A percentile compares a stretch with the other conserved stretches of the same genome.
phyloP scores from a whole-genome alignment of 1,140 invertebrate species.

The Globodera rostochiensis region DNA sequence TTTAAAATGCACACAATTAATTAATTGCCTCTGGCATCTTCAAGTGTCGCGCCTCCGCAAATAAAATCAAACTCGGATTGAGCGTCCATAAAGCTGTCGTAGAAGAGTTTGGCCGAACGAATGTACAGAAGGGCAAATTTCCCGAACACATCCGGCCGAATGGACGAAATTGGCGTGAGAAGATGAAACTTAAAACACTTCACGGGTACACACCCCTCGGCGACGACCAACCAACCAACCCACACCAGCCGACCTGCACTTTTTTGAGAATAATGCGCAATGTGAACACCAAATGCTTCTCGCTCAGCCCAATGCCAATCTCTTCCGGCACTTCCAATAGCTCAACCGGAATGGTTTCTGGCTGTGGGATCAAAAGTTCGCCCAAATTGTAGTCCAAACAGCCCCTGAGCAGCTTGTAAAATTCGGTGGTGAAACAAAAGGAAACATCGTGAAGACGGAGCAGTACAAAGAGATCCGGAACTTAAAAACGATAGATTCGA shows the following conservation, averaged over 20 bases:
- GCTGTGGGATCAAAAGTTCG: constrained; percentile 78
- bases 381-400: constrained; percentile 88
- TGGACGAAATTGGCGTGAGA: constrained; percentile 19
- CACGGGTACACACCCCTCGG: too few relatives aligned
- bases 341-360: constrained; percentile 58
- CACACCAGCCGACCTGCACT: constrained; percentile 34
- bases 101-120: constrained; percentile 50
- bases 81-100: constrained; percentile 54
- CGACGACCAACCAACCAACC: too few relatives aligned
- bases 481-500: constrained; percentile 65
- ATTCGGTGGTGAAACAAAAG: constrained; percentile 78
- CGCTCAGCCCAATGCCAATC: not conserved
- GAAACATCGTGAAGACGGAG: constrained; percentile 83
- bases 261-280: constrained; percentile 52
- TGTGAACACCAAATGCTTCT: constrained; percentile 54
- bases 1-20: too few relatives aligned
- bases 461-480: constrained; percentile 82
- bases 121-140: constrained; percentile 50
- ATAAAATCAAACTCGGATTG: constrained; percentile 60
- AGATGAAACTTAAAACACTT: constrained; percentile 36
- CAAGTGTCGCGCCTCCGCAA: constrained; percentile 47
- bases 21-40: constrained; percentile 15
- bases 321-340: constrained; percentile 47
- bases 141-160: constrained; percentile 16
- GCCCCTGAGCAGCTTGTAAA: constrained; percentile 85